Evolutionary conservation across 1,140 invertebrate species (phyloP).

Genomic region (Macrobrachium rosenbergii): DNA sequence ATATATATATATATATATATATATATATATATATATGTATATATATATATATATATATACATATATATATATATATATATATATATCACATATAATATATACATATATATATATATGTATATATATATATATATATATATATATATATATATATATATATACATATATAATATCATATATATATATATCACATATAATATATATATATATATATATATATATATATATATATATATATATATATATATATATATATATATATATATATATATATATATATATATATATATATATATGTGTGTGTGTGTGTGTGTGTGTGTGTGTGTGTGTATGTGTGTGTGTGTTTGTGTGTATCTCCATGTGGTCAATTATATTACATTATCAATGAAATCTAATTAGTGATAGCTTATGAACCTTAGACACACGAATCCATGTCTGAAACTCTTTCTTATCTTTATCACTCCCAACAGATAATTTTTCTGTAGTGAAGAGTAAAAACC

Average conservation of each 20-base stretch:
- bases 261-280: background rate
- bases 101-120: background rate
- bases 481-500: no score
- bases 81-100: no score
- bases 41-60: background rate
- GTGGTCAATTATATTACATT: no score
- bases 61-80: background rate
- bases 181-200: no score
- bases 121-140: constrained; percentile 2
- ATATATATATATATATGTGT: background rate
- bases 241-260: background rate
- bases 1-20: background rate
- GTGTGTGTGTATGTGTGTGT: background rate
- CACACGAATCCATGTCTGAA: no score
- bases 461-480: no score
- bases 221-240: background rate
- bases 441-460: no score
- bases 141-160: background rate
- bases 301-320: background rate
- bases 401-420: no score
- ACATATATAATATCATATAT: no score
- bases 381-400: no score
- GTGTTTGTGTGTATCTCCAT: background rate
- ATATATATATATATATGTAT: background rate
- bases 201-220: constrained; percentile 15